These are phyloP conservation scores for Eulemur coronatus DNA, from an alignment of 2,797 vertebrate species.

Conservation along the genomic window DNA sequence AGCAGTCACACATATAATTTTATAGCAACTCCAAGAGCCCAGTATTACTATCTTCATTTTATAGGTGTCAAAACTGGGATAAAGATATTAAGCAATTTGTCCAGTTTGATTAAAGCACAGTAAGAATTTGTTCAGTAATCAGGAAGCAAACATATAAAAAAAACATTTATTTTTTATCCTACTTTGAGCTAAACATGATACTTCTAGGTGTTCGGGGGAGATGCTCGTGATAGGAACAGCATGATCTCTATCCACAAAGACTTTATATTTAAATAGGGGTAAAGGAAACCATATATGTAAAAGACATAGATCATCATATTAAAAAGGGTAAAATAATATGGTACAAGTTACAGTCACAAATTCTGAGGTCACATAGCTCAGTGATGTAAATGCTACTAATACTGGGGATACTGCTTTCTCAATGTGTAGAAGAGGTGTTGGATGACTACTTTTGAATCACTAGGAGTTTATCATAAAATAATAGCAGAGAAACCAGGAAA, in stretches of 20 bases:
- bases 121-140: not conserved
- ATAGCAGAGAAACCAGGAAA: not conserved
- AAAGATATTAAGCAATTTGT: not conserved
- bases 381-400: not conserved
- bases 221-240: not conserved
- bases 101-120: not conserved
- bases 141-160: not conserved
- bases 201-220: not conserved
- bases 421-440: not conserved
- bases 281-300: not conserved
- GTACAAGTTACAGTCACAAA: not conserved
- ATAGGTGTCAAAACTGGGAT: not conserved
- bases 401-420: not conserved
- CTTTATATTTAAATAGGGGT: not conserved
- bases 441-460: not conserved
- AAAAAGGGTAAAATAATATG: not conserved
- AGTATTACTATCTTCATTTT: not conserved
- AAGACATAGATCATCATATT: constrained; percentile 4
- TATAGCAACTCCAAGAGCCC: not conserved
- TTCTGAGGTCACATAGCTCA: not conserved
- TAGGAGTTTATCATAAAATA: constrained; percentile 12
- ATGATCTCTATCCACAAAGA: not conserved
- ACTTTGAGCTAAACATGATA: not conserved
- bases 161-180: not conserved
- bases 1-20: not conserved